phyloP scores from a whole-genome alignment of 2,888 invertebrate species.

The Stenodera caucasica region DNA sequence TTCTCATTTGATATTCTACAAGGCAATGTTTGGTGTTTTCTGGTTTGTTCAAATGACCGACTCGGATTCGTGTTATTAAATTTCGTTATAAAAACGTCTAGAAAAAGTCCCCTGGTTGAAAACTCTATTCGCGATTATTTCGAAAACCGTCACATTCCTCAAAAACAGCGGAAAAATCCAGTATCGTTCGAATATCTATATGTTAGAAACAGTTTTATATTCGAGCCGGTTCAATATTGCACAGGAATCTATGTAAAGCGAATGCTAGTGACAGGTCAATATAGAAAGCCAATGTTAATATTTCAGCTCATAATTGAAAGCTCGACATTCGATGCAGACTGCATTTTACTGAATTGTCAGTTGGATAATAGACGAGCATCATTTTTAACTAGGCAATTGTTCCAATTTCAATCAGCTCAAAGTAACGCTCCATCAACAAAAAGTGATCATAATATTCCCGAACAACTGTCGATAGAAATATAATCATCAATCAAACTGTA shows the following conservation, averaged over 20 bases:
- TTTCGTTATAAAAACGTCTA: slow-evolving; percentile 23
- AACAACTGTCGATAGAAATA: background rate
- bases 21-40: slow-evolving; percentile 23
- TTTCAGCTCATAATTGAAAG: slow-evolving; percentile 28
- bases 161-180: too few species aligned
- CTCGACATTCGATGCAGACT: slow-evolving; percentile 8
- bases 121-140: too few species aligned
- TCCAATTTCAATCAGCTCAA: background rate
- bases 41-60: slow-evolving; percentile 33
- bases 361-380: slow-evolving; percentile 7
- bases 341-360: slow-evolving; percentile 9
- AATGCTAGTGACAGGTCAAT: slow-evolving; percentile 21
- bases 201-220: background rate
- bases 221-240: background rate
- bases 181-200: too few species aligned
- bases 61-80: slow-evolving; percentile 36
- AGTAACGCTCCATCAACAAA: background rate
- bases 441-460: background rate
- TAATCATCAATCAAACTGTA: background rate
- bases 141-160: too few species aligned
- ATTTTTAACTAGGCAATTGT: slow-evolving; percentile 5
- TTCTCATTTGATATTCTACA: slow-evolving; percentile 37
- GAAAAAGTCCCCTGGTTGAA: background rate
- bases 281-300: slow-evolving; percentile 27
- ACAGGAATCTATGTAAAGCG: slow-evolving; percentile 6